Base-by-base conservation (phyloP, 1,140 invertebrate species). In the Hyposmocoma kahamanoa region DNA sequence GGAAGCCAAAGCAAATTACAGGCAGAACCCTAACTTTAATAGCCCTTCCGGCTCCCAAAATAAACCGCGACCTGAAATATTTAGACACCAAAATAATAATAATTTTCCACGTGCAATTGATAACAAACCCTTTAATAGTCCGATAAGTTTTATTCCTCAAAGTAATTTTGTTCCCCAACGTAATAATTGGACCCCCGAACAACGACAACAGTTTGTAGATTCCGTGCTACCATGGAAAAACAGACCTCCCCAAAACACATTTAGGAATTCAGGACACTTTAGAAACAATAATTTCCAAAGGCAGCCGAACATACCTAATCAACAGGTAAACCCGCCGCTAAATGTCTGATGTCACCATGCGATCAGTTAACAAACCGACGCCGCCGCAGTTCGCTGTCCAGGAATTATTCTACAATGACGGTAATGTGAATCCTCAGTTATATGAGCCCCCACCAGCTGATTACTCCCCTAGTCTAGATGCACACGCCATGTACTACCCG, bases 271-370 rank as follows among this genome's bases (percentile, higher is more conserved):
- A 6, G 15, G 26, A 28, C 26, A 24, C 10, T 28, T 18, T 11
- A 28, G 42, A 24, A 28, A 30, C 24, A 44, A 28, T 9, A 30
- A 36, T 15, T 36, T n/a, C n/a, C 11, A 8, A 11, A 6, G 18
- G 22, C 42, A 44, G 22, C 42, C 21, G 15, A 44, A 44, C n/a
- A 44, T 44, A 18, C 42, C 22, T 15, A 18, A 44, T n/a, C 42
- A 28, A 17, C 32, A 36, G 15, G 42, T 42, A 9, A 42, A 42
- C 11, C 21, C 28, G 15, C 18, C 44, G 20, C 26, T 19, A 22
- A 20, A n/a, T 20, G 20, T 46, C 44, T 22, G 44, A 46, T n/a
- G 44, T 46, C 17, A 46, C 44, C 11, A 46, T 46, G 44, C 13
- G 44, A 11, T 46, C 44, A 5, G 30, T 46, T 13, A 22, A 32